Conservation (phyloP, 2,113 vertebrate genomes). For the Oncorhynchus gorbuscha region DNA sequence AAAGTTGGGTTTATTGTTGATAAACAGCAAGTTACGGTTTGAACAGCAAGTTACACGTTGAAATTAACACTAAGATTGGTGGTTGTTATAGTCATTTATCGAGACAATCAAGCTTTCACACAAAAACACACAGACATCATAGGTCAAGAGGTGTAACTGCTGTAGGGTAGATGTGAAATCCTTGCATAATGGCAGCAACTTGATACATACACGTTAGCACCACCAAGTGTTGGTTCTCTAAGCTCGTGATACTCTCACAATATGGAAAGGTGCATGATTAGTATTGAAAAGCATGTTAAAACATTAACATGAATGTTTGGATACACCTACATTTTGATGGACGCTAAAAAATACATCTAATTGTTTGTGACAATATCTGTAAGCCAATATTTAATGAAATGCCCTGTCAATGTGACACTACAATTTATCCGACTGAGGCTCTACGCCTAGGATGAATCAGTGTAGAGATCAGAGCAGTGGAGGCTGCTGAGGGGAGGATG, state of each 20-base stretch:
- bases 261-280: neutral
- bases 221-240: slow-evolving; percentile 34
- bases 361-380: neutral
- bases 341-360: neutral
- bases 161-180: slow-evolving; percentile 1
- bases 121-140: slow-evolving; percentile 3
- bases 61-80: slow-evolving; percentile 12
- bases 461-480: too few relatives aligned
- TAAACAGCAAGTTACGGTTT: slow-evolving; percentile 9
- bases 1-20: neutral
- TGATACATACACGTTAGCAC: slow-evolving; percentile 27
- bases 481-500: too few relatives aligned
- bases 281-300: neutral
- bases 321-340: neutral
- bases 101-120: neutral
- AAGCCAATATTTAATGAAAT: neutral
- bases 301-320: neutral
- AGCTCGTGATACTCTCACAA: slow-evolving; percentile 14
- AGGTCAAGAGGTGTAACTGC: neutral
- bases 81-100: slow-evolving; percentile 10
- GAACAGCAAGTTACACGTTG: slow-evolving; percentile 15
- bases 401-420: neutral
- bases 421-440: neutral
- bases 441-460: slow-evolving; percentile 44
- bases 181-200: slow-evolving; percentile 31